Evolutionary conservation across 2,113 vertebrate genomes (phyloP).

Genomic region (Gallinago undulata): DNA sequence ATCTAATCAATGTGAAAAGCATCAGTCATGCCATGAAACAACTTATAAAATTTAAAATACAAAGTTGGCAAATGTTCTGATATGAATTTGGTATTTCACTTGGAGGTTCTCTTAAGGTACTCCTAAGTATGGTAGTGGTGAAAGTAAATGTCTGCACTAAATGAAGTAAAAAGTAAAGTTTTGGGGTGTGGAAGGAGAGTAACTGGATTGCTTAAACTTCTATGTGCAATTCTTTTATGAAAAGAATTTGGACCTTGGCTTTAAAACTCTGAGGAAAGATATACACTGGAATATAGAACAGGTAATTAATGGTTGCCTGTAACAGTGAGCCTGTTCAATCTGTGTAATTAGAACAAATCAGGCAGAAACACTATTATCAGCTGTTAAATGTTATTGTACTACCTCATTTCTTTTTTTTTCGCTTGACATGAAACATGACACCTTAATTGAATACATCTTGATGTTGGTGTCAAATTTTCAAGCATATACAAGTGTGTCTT

Average conservation of each 20-base stretch:
- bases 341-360: constrained; percentile 69
- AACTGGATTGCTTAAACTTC: not conserved
- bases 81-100: not conserved
- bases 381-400: constrained; percentile 66
- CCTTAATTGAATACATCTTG: constrained; percentile 65
- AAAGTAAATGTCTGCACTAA: not conserved
- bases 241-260: constrained; percentile 24
- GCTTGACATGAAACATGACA: constrained; percentile 63
- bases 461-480: constrained; percentile 56
- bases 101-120: not conserved
- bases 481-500: constrained; percentile 42
- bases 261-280: constrained; percentile 49
- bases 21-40: not conserved
- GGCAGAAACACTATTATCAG: constrained; percentile 72
- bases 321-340: constrained; percentile 52
- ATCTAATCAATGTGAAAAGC: not conserved
- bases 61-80: not conserved
- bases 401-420: constrained; percentile 59
- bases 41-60: not conserved
- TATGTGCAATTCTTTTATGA: not conserved
- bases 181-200: not conserved
- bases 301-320: constrained; percentile 73
- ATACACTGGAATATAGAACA: constrained; percentile 47
- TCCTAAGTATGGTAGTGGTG: not conserved
- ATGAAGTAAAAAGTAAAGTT: not conserved